Evolutionary conservation across 2,797 vertebrate species (phyloP).

Genomic region (Peromyscus melanophrys): DNA sequence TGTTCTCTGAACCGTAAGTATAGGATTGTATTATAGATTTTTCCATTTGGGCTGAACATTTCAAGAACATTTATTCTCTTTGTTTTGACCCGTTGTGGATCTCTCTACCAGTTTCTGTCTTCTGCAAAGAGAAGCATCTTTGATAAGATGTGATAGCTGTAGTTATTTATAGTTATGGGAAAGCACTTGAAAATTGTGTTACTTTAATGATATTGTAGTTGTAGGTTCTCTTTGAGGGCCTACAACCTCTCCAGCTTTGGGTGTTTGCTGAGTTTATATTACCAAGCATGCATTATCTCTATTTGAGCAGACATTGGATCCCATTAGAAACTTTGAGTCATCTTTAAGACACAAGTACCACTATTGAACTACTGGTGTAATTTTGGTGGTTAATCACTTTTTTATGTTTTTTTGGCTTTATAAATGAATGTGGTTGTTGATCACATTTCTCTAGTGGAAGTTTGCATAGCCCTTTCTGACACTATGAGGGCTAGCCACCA

Average conservation of each 20-base stretch:
- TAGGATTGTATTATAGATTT: background rate
- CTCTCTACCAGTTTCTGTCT: background rate
- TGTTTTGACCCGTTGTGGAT: background rate
- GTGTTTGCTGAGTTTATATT: background rate
- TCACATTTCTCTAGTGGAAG: background rate
- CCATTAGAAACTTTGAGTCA: background rate
- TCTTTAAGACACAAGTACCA: background rate
- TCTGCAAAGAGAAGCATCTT: background rate
- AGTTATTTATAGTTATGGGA: background rate
- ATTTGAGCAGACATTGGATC: background rate
- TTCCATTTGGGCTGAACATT: background rate
- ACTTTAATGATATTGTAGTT: background rate
- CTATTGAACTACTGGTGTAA: background rate
- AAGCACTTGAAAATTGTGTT: background rate
- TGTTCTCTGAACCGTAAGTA: background rate
- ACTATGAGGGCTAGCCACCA: background rate
- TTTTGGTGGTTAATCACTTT: background rate
- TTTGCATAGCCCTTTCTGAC: background rate
- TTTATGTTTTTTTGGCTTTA: background rate
- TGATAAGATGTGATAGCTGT: background rate
- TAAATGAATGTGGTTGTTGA: background rate
- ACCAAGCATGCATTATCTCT: background rate
- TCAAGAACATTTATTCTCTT: background rate
- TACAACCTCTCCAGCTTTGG: background rate
- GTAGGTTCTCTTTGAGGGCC: background rate